Evolutionary conservation across 1,140 invertebrate species (phyloP), one percentile per base, ranked within the genome.

Genomic region (Zaprionus africanus): DNA sequence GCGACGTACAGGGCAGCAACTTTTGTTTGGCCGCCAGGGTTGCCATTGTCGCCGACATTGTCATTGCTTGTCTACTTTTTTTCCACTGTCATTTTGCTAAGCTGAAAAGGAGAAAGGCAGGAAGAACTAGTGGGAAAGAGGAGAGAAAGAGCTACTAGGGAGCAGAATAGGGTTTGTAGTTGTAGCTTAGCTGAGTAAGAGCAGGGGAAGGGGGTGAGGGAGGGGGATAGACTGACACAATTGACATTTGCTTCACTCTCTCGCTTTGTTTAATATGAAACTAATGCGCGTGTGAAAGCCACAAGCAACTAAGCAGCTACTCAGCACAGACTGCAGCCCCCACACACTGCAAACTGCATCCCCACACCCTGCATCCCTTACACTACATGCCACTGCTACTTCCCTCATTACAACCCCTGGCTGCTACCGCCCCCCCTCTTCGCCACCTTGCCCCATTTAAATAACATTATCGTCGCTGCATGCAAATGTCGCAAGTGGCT

Each of bases 221-320:
- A 0, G 13, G 2, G 9, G 31, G 3, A 0, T 5, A 54, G 28
- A 19, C 59, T 26, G 19, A 15, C 41, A 66, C 76, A 79, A 86
- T 85, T 73, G 79, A 79, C 82, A 82, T 85, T 81, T 75, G 78
- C 70, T 68, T 58, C 65, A 70, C 68, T 34, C 9, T 31, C 31
- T 71, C n/a, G n/a, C 81, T 46, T 72, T 76, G 81, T 82, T 88
- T 87, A 84, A 87, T 87, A 88, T 81, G 81, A 79, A 67, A 76
- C 78, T 81, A 87, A 87, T 74, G 78, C 61, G 62, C 54, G 66
- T 81, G 74, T 83, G 28, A 58, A 43, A 63, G 65, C 69, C 83
- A 80, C 77, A 78, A 79, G 19, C 69, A 56, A 28, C 24, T 46
- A n/a, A 41, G 38, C 38, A 41, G 38, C 38, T n/a, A n/a, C 41